Conservation (phyloP, 64 coral and sea anemone species). For the Stylophora pistillata region DNA sequence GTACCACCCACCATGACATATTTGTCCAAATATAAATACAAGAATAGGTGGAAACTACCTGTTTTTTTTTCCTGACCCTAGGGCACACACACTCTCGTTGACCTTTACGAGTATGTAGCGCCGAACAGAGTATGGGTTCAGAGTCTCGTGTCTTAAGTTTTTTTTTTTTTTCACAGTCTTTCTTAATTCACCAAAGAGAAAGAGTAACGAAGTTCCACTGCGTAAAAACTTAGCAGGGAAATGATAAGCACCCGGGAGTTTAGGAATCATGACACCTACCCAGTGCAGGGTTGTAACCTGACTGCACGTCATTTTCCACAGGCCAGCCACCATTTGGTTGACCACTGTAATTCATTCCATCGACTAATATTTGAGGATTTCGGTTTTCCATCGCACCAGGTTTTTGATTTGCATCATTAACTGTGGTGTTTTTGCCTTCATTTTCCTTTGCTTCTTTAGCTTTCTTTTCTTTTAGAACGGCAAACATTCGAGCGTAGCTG, state of each 20-base stretch:
- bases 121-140: no score
- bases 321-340: constrained; percentile 2
- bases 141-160: no score
- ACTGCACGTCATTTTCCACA: constrained; percentile 7
- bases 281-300: not conserved
- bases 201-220: not conserved
- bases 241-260: not conserved
- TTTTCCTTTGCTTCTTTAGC: constrained; percentile 26
- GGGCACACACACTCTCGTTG: no score
- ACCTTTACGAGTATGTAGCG: no score
- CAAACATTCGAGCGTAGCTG: constrained; percentile 43
- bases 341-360: not conserved
- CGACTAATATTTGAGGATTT: not conserved
- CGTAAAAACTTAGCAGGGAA: not conserved
- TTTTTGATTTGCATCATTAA: not conserved
- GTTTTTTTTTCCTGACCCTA: no score
- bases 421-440: not conserved
- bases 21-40: no score
- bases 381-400: not conserved
- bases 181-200: no score
- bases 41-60: no score
- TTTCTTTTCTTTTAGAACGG: constrained; percentile 32
- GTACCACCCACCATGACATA: no score
- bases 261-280: not conserved
- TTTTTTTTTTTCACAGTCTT: no score